Percentiles rank a stretch among this genome's conserved stretches.
Conservation (phyloP, 2,888 invertebrate species). For the Steinernema hermaphroditum region DNA sequence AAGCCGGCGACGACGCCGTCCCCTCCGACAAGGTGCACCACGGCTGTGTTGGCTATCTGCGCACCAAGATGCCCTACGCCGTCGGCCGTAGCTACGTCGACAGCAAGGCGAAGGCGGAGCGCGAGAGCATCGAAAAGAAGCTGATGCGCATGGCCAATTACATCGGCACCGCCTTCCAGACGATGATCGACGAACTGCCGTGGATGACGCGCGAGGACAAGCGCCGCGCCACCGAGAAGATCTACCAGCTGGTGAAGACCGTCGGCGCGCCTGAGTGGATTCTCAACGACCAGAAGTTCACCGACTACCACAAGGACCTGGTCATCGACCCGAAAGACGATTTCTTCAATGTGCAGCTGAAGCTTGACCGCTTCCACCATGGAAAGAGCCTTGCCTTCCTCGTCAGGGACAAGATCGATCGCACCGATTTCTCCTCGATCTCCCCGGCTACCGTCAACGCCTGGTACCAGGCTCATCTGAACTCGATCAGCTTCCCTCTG, state of each 20-base stretch:
- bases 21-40: not conserved
- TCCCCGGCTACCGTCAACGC: slow-evolving; percentile 36
- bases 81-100: slow-evolving; percentile 1
- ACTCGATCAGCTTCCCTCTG: slow-evolving; percentile 35
- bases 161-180: slow-evolving; percentile 25
- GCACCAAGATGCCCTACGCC: slow-evolving; percentile 12
- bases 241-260: slow-evolving; percentile 25
- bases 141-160: slow-evolving; percentile 29
- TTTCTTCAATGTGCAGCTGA: slow-evolving; percentile 29
- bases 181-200: slow-evolving; percentile 28
- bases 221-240: slow-evolving; percentile 26
- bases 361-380: slow-evolving; percentile 9
- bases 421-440: slow-evolving; percentile 25
- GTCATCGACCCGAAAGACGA: slow-evolving; percentile 5
- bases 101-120: slow-evolving; percentile 19
- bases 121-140: slow-evolving; percentile 25
- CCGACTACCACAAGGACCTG: slow-evolving; percentile 26
- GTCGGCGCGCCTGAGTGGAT: slow-evolving; percentile 24
- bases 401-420: slow-evolving; percentile 11
- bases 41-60: not conserved
- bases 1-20: not conserved
- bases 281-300: slow-evolving; percentile 12
- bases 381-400: slow-evolving; percentile 15
- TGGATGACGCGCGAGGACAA: slow-evolving; percentile 25
- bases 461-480: slow-evolving; percentile 31